Evolutionary conservation across 2,113 vertebrate genomes (phyloP), one percentile per base, ranked within the genome.

Genomic region (Melanerpes aurifrons): DNA sequence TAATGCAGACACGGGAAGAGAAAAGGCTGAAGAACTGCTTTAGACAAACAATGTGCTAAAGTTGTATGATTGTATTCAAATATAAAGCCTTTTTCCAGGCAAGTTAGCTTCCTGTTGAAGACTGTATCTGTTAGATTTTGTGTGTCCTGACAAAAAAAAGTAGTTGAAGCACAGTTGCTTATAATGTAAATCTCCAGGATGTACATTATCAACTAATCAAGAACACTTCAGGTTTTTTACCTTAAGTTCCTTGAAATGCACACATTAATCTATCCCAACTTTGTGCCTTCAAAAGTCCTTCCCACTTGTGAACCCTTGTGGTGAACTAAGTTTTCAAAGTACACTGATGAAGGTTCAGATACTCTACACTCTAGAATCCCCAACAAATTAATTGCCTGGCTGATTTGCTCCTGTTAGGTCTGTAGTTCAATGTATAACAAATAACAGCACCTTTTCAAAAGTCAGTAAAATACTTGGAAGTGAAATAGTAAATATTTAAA

Each of bases 201-300:
- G 4, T 20, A 20, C 0, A 0, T 35, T 70, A 79, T 17, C 57
- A 63, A 56, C 50, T 10, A 63, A 64, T 28, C 25, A 54, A 58
- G 31, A 50, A 40, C 6, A 15, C 4, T 25, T 53, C 54, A 9
- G 10, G 86, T 74, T 74, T 31, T 24, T 62, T 6, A n/a, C 7
- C 9, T 62, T 12, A 76, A 31, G 8, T 40, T 64, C 58, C 35
- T 21, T 25, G 14, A 63, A 76, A 72, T 17, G 1, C 15, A 45
- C 4, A 6, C 0, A 5, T 71, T 26, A 29, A 56, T 40, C 21
- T 59, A 6, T 57, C 6, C 11, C 18, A 56, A 0, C 3, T 47
- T n/a, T 57, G 3, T 59, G 43, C 26, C 12, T 83, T 59, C 25
- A 58, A 15, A 35, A 14, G n/a, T 80, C 17, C 12, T 80, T 72